Conservation (phyloP, 2,797 vertebrate genomes). For the Sebastes iracundus region DNA sequence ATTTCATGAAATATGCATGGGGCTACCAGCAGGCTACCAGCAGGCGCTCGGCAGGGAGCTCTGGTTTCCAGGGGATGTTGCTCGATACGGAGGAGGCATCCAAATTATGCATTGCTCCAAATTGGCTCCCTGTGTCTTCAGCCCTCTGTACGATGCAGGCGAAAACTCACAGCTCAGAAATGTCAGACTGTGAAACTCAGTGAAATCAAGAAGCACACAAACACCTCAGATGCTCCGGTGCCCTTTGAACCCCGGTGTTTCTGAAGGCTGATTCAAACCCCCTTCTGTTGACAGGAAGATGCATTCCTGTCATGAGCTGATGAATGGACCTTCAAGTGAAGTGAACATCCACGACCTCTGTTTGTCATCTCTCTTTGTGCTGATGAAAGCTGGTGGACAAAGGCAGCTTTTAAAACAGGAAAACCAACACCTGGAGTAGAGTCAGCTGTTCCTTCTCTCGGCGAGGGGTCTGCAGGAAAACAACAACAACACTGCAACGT, state of each 20-base stretch:
- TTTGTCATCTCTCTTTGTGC: constrained; percentile 26
- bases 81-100: constrained; percentile 38
- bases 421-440: constrained; percentile 18
- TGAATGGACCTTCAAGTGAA: constrained; percentile 17
- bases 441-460: constrained; percentile 23
- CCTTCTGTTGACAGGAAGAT: constrained; percentile 18
- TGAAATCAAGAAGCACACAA: not conserved
- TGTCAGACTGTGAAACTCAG: constrained; percentile 26
- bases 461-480: constrained; percentile 4
- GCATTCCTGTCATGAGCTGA: constrained; percentile 39
- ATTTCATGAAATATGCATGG: constrained; percentile 83
- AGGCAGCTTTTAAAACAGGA: not conserved
- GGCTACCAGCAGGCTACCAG: constrained; percentile 45
- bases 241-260: not conserved
- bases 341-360: constrained; percentile 3
- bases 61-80: constrained; percentile 49
- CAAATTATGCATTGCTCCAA: constrained; percentile 60
- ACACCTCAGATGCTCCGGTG: constrained; percentile 1
- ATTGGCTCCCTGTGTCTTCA: constrained; percentile 58
- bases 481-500: not conserved
- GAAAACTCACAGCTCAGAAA: constrained; percentile 29
- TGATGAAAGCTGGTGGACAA: constrained; percentile 20
- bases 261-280: not conserved
- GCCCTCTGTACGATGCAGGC: constrained; percentile 5
- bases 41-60: constrained; percentile 56